These are phyloP conservation scores for Drosophila paranaensis DNA, from an alignment of 2,888 invertebrate species.

Conservation along the genomic window DNA sequence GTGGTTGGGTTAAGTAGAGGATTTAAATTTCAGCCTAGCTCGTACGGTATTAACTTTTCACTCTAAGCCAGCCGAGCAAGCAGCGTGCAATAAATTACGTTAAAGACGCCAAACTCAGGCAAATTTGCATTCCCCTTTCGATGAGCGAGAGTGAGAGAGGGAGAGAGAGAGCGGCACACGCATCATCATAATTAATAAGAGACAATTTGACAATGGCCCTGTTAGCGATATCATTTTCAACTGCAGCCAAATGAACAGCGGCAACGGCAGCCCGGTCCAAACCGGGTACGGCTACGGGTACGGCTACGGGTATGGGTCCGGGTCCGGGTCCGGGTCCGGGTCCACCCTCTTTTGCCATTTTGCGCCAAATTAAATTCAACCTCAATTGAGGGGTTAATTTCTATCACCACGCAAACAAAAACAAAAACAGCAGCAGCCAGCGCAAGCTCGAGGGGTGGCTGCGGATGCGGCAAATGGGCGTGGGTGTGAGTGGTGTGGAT, in stretches of 20 bases:
- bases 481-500: constrained; percentile 26
- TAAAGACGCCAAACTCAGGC: constrained; percentile 75
- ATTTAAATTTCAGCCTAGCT: constrained; percentile 50
- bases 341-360: constrained; percentile 74
- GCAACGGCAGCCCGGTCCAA: background rate
- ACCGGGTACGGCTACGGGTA: background rate
- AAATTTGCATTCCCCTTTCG: constrained; percentile 63
- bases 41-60: constrained; percentile 73
- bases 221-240: constrained; percentile 77
- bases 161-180: constrained; percentile 47
- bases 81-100: constrained; percentile 72
- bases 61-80: constrained; percentile 58
- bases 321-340: constrained; percentile 2
- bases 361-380: constrained; percentile 85
- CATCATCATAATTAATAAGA: constrained; percentile 83
- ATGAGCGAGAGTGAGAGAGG: background rate
- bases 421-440: constrained; percentile 42
- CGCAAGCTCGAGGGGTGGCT: constrained; percentile 7
- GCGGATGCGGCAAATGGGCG: constrained; percentile 20
- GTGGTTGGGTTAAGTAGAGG: constrained; percentile 38
- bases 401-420: constrained; percentile 82
- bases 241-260: constrained; percentile 66
- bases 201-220: constrained; percentile 82
- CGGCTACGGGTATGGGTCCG: constrained; percentile 2
- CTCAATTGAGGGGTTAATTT: constrained; percentile 85